phyloP scores from a whole-genome alignment of 2,888 invertebrate species.

The Nomada ruficornis region DNA sequence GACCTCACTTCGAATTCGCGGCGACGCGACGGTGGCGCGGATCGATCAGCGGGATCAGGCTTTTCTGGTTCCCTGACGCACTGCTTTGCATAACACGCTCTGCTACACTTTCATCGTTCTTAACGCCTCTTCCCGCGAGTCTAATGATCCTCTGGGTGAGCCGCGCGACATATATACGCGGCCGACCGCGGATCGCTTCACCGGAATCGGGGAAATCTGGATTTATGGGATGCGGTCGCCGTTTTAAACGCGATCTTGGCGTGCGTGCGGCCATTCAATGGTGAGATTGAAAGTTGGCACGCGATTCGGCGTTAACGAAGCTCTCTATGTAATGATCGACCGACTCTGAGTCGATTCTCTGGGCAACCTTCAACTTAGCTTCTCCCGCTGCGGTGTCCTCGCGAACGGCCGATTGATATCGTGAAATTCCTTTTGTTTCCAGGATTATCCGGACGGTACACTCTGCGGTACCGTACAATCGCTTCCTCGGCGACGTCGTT shows the following conservation, averaged over 20 bases:
- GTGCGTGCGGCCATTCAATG: slow-evolving; percentile 24
- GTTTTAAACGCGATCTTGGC: slow-evolving; percentile 26
- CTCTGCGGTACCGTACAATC: background rate
- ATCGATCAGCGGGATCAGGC: slow-evolving; percentile 56
- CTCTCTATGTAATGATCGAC: background rate
- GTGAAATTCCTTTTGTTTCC: background rate
- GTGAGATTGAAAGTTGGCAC: slow-evolving; percentile 56
- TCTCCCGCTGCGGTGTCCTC: background rate
- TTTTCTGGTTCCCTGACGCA: slow-evolving; percentile 49
- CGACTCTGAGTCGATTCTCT: background rate
- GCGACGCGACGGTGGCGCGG: slow-evolving; percentile 15
- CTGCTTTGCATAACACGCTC: slow-evolving; percentile 61
- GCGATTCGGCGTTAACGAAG: slow-evolving; percentile 27
- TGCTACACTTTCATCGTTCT: slow-evolving; percentile 55
- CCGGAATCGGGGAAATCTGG: slow-evolving; percentile 51
- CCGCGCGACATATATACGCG: slow-evolving; percentile 25
- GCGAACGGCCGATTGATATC: background rate
- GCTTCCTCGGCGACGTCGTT: slow-evolving; percentile 12
- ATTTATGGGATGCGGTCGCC: slow-evolving; percentile 37
- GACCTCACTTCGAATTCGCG: slow-evolving; percentile 32
- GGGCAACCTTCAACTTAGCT: background rate
- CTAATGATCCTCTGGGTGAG: slow-evolving; percentile 36
- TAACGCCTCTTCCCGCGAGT: slow-evolving; percentile 20
- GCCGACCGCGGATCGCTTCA: slow-evolving; percentile 40
- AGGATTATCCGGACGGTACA: background rate